Base-by-base conservation (phyloP, 2,888 invertebrate genomes). In the Flexamia atlantica region DNA sequence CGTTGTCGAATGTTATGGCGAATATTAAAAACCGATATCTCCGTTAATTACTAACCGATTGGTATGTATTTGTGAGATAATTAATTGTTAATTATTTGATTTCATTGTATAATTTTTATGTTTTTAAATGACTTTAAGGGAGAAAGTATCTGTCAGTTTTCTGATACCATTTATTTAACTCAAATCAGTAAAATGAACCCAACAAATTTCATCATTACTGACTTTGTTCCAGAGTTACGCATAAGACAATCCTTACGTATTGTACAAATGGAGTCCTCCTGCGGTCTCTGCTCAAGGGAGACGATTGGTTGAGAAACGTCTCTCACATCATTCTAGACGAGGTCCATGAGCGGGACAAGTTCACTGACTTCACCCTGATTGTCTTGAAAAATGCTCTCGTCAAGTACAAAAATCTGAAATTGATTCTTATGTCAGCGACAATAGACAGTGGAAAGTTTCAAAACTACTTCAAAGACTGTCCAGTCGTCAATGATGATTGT, bases 401-500 rank as follows among this genome's bases (percentile, higher is more conserved):
- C 0, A 92, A 93, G 72, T 94, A 93, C 89, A 93, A 94, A 86
- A 92, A 95, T 85, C 91, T 98, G 23, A 95, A 95, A 88, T 90
- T 99, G 0, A 92, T 99, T 74, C 92, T 99, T 64, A 99, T 99
- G 98, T 98, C 98, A 2, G 99, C 99, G 12, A 97, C 98, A 0
- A 93, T 98, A 90, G 97, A 99, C 89, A 94, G 95, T 68, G 92
- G 93, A 83, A 93, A 97, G 86, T 96, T 98, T 90, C 92, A 94
- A 70, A 93, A 94, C 46, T 99, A 98, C 90, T 99, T 99, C 90
- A 93, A 93, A 89, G 93, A 93, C 30, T 64, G 28, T 64, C 25
- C 25, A 28, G 14, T 4, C 1, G 0, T 2, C 7, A n/a, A n/a
- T n/a, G 20, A 64, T 28, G 28, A 30, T 5, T 64, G 64, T 17